A percentile compares a stretch with the other conserved stretches of the same genome.
phyloP scores from a whole-genome alignment of 2,888 invertebrate species.

The Phania funesta region DNA sequence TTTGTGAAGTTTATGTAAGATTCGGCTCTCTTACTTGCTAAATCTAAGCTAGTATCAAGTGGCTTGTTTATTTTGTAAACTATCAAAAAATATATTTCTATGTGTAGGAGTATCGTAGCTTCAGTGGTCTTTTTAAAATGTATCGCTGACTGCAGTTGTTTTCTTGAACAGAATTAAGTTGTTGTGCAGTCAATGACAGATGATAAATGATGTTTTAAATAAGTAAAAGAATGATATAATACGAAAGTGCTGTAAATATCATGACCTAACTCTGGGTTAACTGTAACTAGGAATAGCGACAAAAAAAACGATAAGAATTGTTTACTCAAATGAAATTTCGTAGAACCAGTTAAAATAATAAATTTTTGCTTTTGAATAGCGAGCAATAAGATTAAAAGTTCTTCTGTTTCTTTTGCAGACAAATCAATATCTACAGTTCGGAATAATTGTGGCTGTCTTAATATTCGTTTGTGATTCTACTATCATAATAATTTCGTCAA shows the following conservation, averaged over 20 bases:
- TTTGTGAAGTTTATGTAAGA: neutral
- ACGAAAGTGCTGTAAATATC: too few species aligned
- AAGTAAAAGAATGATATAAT: neutral
- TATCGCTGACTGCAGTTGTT: neutral
- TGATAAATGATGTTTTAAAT: slow-evolving; percentile 35
- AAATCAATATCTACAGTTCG: too few species aligned
- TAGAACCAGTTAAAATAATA: too few species aligned
- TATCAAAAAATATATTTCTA: neutral
- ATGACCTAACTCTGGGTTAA: neutral
- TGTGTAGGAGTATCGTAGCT: neutral
- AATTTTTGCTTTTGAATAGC: too few species aligned
- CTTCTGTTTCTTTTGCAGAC: too few species aligned
- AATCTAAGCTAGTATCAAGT: slow-evolving; percentile 20
- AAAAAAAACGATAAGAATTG: too few species aligned
- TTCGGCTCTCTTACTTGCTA: neutral
- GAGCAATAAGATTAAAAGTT: too few species aligned
- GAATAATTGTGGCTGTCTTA: too few species aligned
- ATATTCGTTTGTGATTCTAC: too few species aligned
- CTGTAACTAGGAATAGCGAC: too few species aligned
- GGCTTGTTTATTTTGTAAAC: slow-evolving; percentile 33
- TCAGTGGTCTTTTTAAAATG: neutral
- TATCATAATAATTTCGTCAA: too few species aligned
- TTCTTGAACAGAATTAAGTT: neutral
- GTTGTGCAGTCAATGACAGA: neutral
- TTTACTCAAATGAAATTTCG: too few species aligned